phyloP scores from a whole-genome alignment of 2,113 vertebrate genomes.

The Cepphus grylle region DNA sequence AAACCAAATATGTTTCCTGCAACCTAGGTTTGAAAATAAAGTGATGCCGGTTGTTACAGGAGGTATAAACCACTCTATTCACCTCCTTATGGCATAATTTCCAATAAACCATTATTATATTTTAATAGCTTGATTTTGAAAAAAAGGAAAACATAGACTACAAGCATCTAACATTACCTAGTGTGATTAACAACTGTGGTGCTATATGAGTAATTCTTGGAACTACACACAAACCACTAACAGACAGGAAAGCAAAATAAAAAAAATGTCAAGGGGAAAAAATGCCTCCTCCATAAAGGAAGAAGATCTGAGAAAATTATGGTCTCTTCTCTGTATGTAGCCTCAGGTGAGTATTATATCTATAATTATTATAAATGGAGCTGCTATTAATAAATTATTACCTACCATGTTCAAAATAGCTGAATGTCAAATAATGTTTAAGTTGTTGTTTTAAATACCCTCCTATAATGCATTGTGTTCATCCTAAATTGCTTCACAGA shows the following conservation, averaged over 20 bases:
- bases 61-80: background rate
- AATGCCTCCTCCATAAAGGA: background rate
- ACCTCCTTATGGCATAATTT: background rate
- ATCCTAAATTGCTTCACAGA: background rate
- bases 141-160: background rate
- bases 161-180: background rate
- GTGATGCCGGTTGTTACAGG: background rate
- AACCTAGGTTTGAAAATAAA: background rate
- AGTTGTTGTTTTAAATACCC: background rate
- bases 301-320: background rate
- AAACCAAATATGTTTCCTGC: background rate
- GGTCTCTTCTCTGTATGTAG: background rate
- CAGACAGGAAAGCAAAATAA: background rate
- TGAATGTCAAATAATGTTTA: background rate
- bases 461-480: background rate
- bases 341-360: background rate
- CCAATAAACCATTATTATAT: background rate
- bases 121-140: background rate
- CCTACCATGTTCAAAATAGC: background rate
- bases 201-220: background rate
- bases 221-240: background rate
- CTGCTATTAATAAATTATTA: background rate
- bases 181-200: background rate
- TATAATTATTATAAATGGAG: background rate
- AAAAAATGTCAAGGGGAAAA: background rate